Conservation (phyloP, 2,113 vertebrate genomes). For the Leucoraja erinaceus region DNA sequence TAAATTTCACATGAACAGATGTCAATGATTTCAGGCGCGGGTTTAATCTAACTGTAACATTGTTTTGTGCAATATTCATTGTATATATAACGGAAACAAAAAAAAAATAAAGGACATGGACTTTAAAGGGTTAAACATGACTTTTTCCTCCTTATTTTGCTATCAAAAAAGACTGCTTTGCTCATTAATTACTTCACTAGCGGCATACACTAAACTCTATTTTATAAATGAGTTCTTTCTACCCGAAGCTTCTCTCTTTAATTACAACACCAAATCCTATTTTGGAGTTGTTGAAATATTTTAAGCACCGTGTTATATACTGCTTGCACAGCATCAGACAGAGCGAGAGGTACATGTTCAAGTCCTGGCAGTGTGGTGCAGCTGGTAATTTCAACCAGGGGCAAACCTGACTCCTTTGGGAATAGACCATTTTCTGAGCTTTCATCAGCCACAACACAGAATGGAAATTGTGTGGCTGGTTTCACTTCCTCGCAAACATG, state of each 20-base stretch:
- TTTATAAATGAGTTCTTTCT: conserved; percentile 33
- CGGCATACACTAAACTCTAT: conserved; percentile 8
- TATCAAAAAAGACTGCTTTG: conserved; percentile 22
- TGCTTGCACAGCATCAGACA: conserved; percentile 74
- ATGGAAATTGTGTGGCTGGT: background rate
- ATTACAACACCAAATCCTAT: conserved; percentile 31
- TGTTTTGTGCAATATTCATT: background rate
- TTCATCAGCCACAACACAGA: conserved; percentile 54
- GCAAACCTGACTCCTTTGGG: conserved; percentile 65
- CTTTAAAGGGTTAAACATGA: background rate
- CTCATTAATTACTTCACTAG: conserved; percentile 34
- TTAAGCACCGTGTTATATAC: background rate
- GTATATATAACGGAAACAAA: background rate
- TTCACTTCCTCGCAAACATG: background rate
- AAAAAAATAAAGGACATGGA: background rate
- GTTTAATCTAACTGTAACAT: background rate
- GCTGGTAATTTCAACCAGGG: conserved; percentile 70
- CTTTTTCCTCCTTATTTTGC: background rate
- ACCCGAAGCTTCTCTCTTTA: conserved; percentile 15
- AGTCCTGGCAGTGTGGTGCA: conserved; percentile 67
- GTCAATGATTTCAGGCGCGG: background rate
- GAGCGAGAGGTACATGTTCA: conserved; percentile 72
- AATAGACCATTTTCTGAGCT: conserved; percentile 58
- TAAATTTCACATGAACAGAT: background rate
- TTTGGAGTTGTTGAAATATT: conserved; percentile 28